Base-by-base conservation (phyloP, 2,113 vertebrate genomes). In the Gymnarchus niloticus region DNA sequence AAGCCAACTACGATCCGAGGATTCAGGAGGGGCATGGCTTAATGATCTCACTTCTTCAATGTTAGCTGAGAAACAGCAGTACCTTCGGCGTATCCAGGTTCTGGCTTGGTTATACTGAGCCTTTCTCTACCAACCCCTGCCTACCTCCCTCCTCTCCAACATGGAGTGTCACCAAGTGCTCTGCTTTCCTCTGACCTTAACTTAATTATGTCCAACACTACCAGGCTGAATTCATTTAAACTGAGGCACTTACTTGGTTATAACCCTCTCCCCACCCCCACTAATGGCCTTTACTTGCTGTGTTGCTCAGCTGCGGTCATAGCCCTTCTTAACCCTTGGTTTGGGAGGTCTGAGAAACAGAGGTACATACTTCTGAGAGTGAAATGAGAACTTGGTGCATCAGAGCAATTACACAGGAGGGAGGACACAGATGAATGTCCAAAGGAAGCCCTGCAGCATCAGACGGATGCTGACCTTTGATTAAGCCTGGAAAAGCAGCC, bases 121-220 rank as follows among this genome's bases (percentile, higher is more conserved):
- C 80, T 37, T 54, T 49, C 80, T 37, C 80, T 82, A 33, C 49
- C 28, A 82, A 82, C 51, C 33, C 80, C 48, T 56, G 65, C 65
- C 61, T 52, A 54, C 80, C 51, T 56, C 46, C 80, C 80, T 56
- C 80, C 51, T 54, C 51, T 33, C 51, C 80, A 19, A 65, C 59
- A 65, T 65, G 59, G 59, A 54, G 51, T 49, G 25, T 81, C 77
- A 81, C 46, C 23, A 81, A 48, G n/a, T 23, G 49, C 80, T 81
- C 19, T 54, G 25, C 4, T 54, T 54, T 82, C 80, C 37, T 51
- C 17, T 82, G 23, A 54, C 23, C 52, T 56, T 56, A 82, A 56
- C 51, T 52, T 4, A 82, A 2, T 21, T 65, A n/a, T 2, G 25
- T 2, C n/a, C 59, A 7, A 65, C 7, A 17, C 6, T 14, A 54